These are phyloP conservation scores for Ridgeia piscesae DNA, from an alignment of 1,140 invertebrate species.

Conservation along the genomic window DNA sequence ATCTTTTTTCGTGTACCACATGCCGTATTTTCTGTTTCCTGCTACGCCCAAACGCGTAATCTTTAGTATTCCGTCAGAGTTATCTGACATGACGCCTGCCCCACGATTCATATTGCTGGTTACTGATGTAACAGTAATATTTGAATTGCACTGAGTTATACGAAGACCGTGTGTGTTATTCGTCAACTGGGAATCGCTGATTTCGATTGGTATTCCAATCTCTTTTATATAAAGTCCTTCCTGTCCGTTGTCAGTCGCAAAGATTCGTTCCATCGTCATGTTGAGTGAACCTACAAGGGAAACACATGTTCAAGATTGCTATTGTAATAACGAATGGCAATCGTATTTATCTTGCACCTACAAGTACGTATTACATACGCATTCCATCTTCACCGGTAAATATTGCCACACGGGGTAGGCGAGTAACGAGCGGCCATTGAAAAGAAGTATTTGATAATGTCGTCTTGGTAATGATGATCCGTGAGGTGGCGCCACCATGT, in stretches of 20 bases:
- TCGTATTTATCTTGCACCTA: not conserved
- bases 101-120: not conserved
- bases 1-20: not conserved
- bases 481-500: too few species aligned
- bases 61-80: not conserved
- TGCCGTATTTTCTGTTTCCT: not conserved
- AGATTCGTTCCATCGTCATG: not conserved
- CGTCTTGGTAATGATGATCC: too few species aligned
- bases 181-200: not conserved
- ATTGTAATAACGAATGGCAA: not conserved
- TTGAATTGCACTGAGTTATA: not conserved
- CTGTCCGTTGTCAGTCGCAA: not conserved
- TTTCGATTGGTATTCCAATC: not conserved
- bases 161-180: not conserved
- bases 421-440: too few species aligned
- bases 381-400: too few species aligned
- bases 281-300: not conserved
- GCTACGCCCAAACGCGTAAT: not conserved
- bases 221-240: not conserved
- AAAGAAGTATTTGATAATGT: not conserved
- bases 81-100: not conserved
- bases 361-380: not conserved
- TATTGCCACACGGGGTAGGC: not conserved
- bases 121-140: not conserved
- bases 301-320: not conserved